Evolutionary conservation across 2,113 vertebrate genomes (phyloP), one percentile per base, ranked within the genome.

Genomic region (Hypocryptadius cinnamomeus): DNA sequence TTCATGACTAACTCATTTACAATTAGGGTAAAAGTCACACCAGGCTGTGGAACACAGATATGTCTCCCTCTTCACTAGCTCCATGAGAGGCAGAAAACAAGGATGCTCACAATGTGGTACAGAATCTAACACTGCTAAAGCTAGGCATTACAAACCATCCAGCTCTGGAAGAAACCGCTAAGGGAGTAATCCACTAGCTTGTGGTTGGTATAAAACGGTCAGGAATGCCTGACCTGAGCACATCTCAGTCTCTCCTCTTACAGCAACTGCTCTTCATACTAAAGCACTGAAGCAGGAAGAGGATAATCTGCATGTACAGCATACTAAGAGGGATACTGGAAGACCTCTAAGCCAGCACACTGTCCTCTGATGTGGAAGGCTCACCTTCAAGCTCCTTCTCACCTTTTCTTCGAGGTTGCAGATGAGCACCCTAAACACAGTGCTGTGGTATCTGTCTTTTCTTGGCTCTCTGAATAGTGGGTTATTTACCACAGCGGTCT

Each of bases 81-180:
- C 20, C 22, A 37, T 16, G 47, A 84, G 27, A 33, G 27, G 37
- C 30, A 82, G 24, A 45, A 85, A 81, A 61, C 24, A 79, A 53
- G 54, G 48, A n/a, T 13, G 47, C 6, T 35, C 70, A 63, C 0
- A 0, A 23, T 6, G 48, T 5, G 5, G 40, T 20, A 54, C 37
- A 37, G 64, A 88, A 74, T 15, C 15, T 13, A 87, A 69, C 9
- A 6, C 31, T 28, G 21, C 63, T 20, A 64, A 48, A 53, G 30
- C 19, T 8, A 10, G 3, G 12, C 6, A 10, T 53, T 53, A 45
- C 20, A 65, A 61, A 76, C 10, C 50, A 83, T 23, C 4, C 53
- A 65, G 6, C 40, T 37, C 37, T 59, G 65, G 20, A 56, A 82
- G 37, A 85, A 82, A 77, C 15, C 22, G 47, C 44, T 23, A 42